phyloP scores from a whole-genome alignment of 2,888 invertebrate genomes.

The Dicyrtoma fusca region DNA sequence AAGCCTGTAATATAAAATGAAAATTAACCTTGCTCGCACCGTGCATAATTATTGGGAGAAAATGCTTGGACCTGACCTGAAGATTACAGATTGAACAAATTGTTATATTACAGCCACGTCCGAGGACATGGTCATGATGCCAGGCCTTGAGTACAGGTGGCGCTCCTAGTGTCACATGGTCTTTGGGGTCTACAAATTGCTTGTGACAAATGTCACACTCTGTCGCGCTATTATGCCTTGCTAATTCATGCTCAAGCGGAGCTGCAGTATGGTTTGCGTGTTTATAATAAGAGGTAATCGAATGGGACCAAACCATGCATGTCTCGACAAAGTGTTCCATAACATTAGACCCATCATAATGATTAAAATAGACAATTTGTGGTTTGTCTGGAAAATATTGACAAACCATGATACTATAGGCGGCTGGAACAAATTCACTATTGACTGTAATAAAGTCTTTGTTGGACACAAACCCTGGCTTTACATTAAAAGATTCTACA shows the following conservation, averaged over 20 bases:
- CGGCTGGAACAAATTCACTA: slow-evolving; percentile 1
- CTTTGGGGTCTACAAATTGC: no score
- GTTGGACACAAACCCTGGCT: no score
- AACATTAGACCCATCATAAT: slow-evolving; percentile 13
- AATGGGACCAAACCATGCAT: neutral
- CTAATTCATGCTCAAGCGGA: no score
- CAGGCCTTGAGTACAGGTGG: no score
- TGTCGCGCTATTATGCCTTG: no score
- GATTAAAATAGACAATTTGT: neutral
- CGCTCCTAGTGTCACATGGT: no score
- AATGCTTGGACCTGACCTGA: neutral
- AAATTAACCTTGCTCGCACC: neutral
- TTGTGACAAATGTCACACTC: no score
- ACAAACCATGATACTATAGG: slow-evolving; percentile 1
- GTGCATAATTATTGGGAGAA: neutral
- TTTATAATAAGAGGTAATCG: neutral
- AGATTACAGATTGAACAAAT: neutral
- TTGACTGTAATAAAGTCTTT: no score
- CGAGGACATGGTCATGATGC: no score
- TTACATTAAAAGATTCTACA: no score
- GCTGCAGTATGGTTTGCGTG: no score
- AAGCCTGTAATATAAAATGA: neutral
- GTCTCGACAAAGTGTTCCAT: slow-evolving; percentile 1
- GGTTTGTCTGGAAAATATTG: neutral
- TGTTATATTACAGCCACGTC: no score